Percentiles rank a stretch among this genome's conserved stretches.
These are phyloP conservation scores for Acleris laterana DNA, from an alignment of 2,888 invertebrate species.

Conservation along the genomic window DNA sequence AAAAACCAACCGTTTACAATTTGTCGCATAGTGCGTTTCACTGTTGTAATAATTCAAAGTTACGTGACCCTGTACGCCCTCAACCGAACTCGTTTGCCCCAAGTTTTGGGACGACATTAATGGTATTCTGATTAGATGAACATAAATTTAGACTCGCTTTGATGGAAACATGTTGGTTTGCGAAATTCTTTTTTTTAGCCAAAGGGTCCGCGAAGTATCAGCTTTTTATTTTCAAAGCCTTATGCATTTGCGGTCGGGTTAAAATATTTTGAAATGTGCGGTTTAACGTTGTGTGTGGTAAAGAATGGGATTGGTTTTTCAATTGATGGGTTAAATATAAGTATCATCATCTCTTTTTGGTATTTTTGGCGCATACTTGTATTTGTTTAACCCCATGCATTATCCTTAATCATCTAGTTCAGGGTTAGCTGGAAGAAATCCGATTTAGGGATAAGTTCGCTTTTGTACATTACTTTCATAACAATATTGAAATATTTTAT, in stretches of 20 bases:
- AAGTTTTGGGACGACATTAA: slow-evolving; percentile 50
- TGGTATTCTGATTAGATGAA: slow-evolving; percentile 64
- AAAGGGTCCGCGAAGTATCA: slow-evolving; percentile 40
- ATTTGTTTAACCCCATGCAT: no score
- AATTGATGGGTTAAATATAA: not conserved
- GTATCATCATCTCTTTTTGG: no score
- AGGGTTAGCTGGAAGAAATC: no score
- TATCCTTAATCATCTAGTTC: no score
- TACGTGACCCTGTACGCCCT: slow-evolving; percentile 5
- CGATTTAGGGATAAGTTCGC: no score
- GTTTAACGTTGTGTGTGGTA: slow-evolving; percentile 25
- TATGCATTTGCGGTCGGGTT: slow-evolving; percentile 26
- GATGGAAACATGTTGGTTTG: slow-evolving; percentile 51
- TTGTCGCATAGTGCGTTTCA: not conserved
- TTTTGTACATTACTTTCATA: no score
- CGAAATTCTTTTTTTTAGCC: slow-evolving; percentile 34
- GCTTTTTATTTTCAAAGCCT: slow-evolving; percentile 15
- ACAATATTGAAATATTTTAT: no score
- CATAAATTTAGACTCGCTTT: slow-evolving; percentile 56
- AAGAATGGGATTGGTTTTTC: not conserved
- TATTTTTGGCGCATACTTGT: no score
- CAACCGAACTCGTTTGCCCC: slow-evolving; percentile 34
- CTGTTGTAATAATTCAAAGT: not conserved
- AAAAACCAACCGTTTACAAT: no score
- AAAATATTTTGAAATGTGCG: slow-evolving; percentile 23